Base-by-base conservation (phyloP, 1,140 invertebrate genomes). In the Stenopsyche tienmushanensis region DNA sequence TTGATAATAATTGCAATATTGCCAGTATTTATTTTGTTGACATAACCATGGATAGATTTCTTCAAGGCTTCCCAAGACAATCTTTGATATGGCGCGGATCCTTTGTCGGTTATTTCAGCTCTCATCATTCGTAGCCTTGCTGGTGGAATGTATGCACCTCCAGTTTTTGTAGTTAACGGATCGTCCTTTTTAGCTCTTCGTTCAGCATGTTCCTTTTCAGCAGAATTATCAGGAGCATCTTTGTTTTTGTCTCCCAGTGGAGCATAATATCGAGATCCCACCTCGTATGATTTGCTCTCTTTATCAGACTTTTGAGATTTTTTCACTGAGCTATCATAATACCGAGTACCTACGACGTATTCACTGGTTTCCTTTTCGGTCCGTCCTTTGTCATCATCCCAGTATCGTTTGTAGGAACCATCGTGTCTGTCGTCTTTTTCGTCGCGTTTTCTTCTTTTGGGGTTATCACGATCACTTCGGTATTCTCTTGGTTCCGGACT, bases 51-150 rank as follows among this genome's bases (percentile, higher is more conserved):
- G 66, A 99, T 96, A n/a, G 95, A 98, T 76, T 99, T 99, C 74
- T 99, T 99, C 13, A 99, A 78, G 0, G 95, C 94, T 84, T 99
- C 97, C 98, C 97, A 99, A 1, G 97, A 90, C 10, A 99, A 88
- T 69, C 97, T 83, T 79, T 99, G 98, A 81, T 95, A 99, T 8
- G 92, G 91, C 10, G 88, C 86, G 70, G 93, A 94, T 0, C 88
- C 85, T 79, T 98, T 98, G 72, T 98, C 95, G 0, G 91, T 94
- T 18, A 97, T 96, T 75, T 91, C 87, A 0, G 90, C 90, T 82
- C 98, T 94, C 92, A 99, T 94, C 84, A 97, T 85, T 45, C 90
- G 84, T 5, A 99, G 79, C 76, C 93, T 96, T 0, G 97, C 97
- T 1, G 97, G 97, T 1, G 97, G 98, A 72, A 99, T 99, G 71